These are phyloP conservation scores for Listronotus oregonensis DNA, from an alignment of 1,140 invertebrate genomes.

Conservation along the genomic window DNA sequence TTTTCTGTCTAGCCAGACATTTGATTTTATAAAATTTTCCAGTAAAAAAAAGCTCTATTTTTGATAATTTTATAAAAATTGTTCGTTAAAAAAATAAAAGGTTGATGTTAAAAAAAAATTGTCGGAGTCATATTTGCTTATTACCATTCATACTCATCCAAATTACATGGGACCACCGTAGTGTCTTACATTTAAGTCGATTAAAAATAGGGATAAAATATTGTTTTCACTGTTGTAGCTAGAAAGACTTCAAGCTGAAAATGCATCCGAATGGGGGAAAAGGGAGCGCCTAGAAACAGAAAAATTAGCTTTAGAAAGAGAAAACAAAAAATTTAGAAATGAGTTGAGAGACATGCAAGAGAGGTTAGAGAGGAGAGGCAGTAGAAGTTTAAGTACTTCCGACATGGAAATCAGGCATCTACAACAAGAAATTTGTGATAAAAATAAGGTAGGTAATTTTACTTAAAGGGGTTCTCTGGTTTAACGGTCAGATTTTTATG, in stretches of 20 bases:
- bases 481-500: too few relatives aligned
- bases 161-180: too few relatives aligned
- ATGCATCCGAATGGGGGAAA: conserved; percentile 91
- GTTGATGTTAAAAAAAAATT: too few relatives aligned
- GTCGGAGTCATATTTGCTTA: too few relatives aligned
- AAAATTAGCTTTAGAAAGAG: conserved; percentile 82
- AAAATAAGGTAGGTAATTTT: conserved; percentile 78
- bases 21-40: too few relatives aligned
- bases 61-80: too few relatives aligned
- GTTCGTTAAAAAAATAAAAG: too few relatives aligned
- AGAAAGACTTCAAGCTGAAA: conserved; percentile 86
- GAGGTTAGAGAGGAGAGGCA: conserved; percentile 68
- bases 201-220: not conserved
- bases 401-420: conserved; percentile 73
- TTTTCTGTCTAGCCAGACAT: too few relatives aligned
- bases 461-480: too few relatives aligned
- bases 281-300: conserved; percentile 88
- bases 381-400: conserved; percentile 63
- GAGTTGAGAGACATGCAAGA: conserved; percentile 85
- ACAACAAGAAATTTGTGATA: conserved; percentile 75
- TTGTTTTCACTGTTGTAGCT: conserved; percentile 59
- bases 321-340: conserved; percentile 85
- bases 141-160: too few relatives aligned
- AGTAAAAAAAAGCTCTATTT: too few relatives aligned
- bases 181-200: too few relatives aligned